Evolutionary conservation across 2,888 invertebrate genomes (phyloP), one percentile per base, ranked within the genome.

Genomic region (Parnassius apollo): DNA sequence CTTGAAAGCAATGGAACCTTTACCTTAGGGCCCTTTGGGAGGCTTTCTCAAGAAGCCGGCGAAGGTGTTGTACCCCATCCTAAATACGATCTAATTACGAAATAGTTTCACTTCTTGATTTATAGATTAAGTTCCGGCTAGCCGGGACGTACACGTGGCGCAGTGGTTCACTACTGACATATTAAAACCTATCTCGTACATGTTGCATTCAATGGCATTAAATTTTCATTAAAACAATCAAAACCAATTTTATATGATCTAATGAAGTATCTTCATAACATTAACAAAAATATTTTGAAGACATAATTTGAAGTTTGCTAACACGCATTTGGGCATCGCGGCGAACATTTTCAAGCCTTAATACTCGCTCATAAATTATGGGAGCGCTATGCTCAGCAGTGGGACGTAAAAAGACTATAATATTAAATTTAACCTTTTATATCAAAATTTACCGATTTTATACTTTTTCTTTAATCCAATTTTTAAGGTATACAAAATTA

Each of bases 61-160:
- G 77, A 86, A 88, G 91, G 90, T 91, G 90, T 90, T 86, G 85
- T 86, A 83, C 87, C 83, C 86, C 82, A 76, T 80, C 83, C 90
- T 92, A 91, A 92, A 91, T 88, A 84, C 91, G 90, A 92, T 92
- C 92, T 92, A 92, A 92, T 92, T 92, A 91, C 91, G 85, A 87
- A 92, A 92, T 92, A 92, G 92, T 92, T 92, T 90, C 85, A 86
- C 91, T 91, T 88, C 90, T 91, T 92, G 92, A 92, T 92, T 92
- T 92, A 92, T 92, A 91, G 91, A 88, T 88, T 83, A 90, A 92
- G 91, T 92, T 92, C 76, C 75, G 76, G 76, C 72, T 71, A 74
- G 69, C 70, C 73, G 83, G 83, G 83, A 78, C 81, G 82, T 80
- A 83, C 86, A 87, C 78, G 82, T 84, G 85, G 85, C 75, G 77